phyloP scores from a whole-genome alignment of 2,888 invertebrate species.

The Listrodromus nycthemerus region DNA sequence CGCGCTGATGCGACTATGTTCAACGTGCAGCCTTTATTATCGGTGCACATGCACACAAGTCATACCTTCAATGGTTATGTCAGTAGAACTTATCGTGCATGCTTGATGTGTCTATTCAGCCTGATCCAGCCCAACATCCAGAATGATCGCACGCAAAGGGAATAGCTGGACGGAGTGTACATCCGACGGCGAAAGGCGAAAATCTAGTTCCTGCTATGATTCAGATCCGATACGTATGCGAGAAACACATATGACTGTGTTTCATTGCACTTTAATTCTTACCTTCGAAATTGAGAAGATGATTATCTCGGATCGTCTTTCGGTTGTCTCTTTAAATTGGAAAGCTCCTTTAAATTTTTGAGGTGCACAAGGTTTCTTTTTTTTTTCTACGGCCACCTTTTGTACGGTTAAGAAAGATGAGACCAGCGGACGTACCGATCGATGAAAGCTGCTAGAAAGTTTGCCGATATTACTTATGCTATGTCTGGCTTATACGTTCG shows the following conservation, averaged over 20 bases:
- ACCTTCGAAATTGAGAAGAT: background rate
- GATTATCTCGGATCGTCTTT: background rate
- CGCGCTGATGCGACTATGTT: background rate
- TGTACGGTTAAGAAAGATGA: slow-evolving; percentile 23
- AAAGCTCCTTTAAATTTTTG: slow-evolving; percentile 27
- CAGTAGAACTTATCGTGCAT: background rate
- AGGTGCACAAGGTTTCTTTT: background rate
- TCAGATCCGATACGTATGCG: background rate
- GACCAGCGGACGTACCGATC: slow-evolving; percentile 10
- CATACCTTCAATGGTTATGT: slow-evolving; percentile 33
- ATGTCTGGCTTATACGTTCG: slow-evolving; percentile 62
- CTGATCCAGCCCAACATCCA: background rate
- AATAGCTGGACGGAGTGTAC: too few species aligned
- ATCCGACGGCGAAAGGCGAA: background rate
- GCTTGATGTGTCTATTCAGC: background rate
- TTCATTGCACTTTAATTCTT: too few species aligned
- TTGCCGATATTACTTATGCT: slow-evolving; percentile 68
- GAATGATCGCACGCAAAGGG: background rate
- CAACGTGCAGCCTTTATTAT: background rate
- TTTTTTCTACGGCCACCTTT: background rate
- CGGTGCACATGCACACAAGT: slow-evolving; percentile 22
- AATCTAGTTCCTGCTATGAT: background rate
- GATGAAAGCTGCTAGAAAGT: slow-evolving; percentile 49
- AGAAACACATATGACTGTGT: background rate
- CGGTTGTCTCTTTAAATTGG: slow-evolving; percentile 25